These are phyloP conservation scores for Drosophila testacea DNA, from an alignment of 2,888 invertebrate genomes.

Conservation along the genomic window DNA sequence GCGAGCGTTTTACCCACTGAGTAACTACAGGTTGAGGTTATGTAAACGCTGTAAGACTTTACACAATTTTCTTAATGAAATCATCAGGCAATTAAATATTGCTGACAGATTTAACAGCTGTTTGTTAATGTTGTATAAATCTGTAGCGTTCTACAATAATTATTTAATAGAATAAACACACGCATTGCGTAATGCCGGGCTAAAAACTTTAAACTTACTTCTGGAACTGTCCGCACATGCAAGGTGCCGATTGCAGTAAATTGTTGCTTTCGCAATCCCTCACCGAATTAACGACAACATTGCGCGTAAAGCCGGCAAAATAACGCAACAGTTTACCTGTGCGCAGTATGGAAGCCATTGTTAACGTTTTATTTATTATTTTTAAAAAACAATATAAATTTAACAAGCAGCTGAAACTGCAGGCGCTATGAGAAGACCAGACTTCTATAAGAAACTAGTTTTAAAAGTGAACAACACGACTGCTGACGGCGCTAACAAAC, in stretches of 20 bases:
- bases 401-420: not conserved
- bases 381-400: slow-evolving; percentile 42
- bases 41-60: slow-evolving; percentile 42
- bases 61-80: slow-evolving; percentile 32
- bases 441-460: no score
- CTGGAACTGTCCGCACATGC: slow-evolving; percentile 86
- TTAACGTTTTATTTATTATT: slow-evolving; percentile 38
- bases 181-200: slow-evolving; percentile 75
- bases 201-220: slow-evolving; percentile 81
- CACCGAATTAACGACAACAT: slow-evolving; percentile 88
- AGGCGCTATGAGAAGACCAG: no score
- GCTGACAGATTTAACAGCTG: slow-evolving; percentile 10
- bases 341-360: slow-evolving; percentile 86
- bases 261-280: slow-evolving; percentile 88
- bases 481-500: no score
- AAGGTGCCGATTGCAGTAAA: slow-evolving; percentile 86
- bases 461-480: no score
- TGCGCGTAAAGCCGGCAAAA: slow-evolving; percentile 90
- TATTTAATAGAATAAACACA: slow-evolving; percentile 17
- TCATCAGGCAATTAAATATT: not conserved
- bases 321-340: slow-evolving; percentile 91
- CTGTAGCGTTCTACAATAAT: not conserved
- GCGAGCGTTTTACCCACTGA: no score
- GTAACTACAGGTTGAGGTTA: slow-evolving; percentile 42
- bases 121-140: not conserved